These are phyloP conservation scores for Neopipo cinnamomea DNA, from an alignment of 2,113 vertebrate species.

Conservation along the genomic window DNA sequence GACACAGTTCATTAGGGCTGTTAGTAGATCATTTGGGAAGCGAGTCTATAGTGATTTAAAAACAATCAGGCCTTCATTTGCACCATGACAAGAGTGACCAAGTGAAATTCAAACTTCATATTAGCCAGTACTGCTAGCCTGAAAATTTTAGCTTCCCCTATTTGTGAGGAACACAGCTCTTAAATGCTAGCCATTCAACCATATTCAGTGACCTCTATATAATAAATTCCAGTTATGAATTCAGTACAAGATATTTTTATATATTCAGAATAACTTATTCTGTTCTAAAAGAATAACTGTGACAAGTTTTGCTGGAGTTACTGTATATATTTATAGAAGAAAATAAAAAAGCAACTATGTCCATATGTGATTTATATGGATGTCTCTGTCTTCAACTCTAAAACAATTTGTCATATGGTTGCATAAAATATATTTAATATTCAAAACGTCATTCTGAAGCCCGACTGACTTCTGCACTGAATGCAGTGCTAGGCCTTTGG, in stretches of 20 bases:
- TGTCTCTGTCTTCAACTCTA: not conserved
- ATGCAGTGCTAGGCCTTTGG: not conserved
- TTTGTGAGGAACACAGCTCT: not conserved
- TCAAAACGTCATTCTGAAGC: not conserved
- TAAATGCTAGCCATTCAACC: not conserved
- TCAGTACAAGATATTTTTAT: not conserved
- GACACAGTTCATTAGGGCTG: not conserved
- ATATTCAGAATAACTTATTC: not conserved
- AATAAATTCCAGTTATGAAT: not conserved
- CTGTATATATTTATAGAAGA: not conserved
- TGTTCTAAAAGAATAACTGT: not conserved
- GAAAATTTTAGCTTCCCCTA: not conserved
- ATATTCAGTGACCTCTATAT: not conserved
- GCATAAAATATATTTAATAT: not conserved
- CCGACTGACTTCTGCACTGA: not conserved
- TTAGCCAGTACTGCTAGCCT: not conserved
- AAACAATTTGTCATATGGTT: not conserved
- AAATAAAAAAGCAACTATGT: not conserved
- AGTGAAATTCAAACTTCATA: not conserved
- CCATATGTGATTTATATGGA: not conserved
- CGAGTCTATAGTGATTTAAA: not conserved
- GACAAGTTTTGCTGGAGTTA: constrained; percentile 23
- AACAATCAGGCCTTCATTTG: not conserved
- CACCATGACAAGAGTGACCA: not conserved
- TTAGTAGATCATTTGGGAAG: not conserved